Conservation (phyloP, 2,797 vertebrate species). For the Gymnothorax reevesii region DNA sequence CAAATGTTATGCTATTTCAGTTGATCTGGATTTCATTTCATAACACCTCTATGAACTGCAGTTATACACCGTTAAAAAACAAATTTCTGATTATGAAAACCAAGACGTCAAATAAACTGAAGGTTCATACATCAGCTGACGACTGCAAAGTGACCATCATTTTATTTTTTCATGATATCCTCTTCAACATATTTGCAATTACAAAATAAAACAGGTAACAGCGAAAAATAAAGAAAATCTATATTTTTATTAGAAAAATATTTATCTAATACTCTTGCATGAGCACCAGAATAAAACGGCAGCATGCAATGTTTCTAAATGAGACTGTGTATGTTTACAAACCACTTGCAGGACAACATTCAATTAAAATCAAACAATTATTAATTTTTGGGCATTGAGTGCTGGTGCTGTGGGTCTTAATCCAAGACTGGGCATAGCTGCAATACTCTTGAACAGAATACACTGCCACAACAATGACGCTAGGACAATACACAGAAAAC, state of each 20-base stretch:
- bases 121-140: background rate
- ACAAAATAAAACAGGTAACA: conserved; percentile 15
- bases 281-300: conserved; percentile 42
- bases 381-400: background rate
- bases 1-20: background rate
- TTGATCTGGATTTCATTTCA: background rate
- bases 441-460: background rate
- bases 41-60: background rate
- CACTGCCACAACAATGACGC: background rate
- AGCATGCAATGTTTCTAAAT: conserved; percentile 43
- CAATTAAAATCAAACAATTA: background rate
- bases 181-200: background rate
- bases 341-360: conserved; percentile 26
- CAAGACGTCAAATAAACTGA: background rate
- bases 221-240: conserved; percentile 33
- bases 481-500: background rate
- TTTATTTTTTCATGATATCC: background rate
- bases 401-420: background rate
- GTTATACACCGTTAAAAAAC: background rate
- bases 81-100: background rate
- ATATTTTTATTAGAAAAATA: conserved; percentile 56
- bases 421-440: background rate
- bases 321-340: conserved; percentile 28
- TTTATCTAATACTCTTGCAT: conserved; percentile 41
- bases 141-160: background rate